These are phyloP conservation scores for Todus mexicanus DNA, from an alignment of 2,797 vertebrate species.

Conservation along the genomic window DNA sequence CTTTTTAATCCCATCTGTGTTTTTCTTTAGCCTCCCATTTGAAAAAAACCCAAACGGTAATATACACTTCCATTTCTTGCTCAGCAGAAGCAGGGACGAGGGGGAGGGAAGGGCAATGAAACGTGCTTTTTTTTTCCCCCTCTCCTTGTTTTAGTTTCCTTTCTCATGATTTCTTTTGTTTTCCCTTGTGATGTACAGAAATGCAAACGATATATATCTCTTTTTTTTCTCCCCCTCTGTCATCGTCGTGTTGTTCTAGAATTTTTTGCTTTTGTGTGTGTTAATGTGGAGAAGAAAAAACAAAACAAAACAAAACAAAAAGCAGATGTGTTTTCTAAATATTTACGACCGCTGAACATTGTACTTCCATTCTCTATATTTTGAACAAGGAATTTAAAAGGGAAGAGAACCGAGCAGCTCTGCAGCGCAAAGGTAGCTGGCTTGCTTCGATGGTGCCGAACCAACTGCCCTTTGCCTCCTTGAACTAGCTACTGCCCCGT, in stretches of 20 bases:
- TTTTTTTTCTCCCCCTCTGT: not conserved
- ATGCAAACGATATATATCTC: conserved; percentile 71
- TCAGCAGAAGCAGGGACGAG: conserved; percentile 71
- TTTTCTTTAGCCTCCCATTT: conserved; percentile 83
- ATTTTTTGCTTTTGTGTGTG: conserved; percentile 77
- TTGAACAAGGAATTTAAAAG: conserved; percentile 77
- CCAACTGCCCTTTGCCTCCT: not conserved
- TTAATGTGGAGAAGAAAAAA: conserved; percentile 69
- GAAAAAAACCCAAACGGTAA: conserved; percentile 77
- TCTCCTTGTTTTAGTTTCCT: conserved; percentile 66
- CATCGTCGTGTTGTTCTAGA: conserved; percentile 73
- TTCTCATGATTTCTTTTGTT: conserved; percentile 41
- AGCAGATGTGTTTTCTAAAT: conserved; percentile 63
- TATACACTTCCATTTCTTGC: conserved; percentile 78
- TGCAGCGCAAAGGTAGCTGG: not conserved
- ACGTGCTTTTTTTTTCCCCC: conserved; percentile 43
- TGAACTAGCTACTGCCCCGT: not conserved
- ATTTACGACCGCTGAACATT: conserved; percentile 45
- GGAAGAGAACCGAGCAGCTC: conserved; percentile 70
- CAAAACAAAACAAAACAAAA: not conserved
- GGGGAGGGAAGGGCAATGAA: conserved; percentile 65
- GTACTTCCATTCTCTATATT: conserved; percentile 50
- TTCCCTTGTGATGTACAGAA: conserved; percentile 74
- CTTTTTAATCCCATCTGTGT: conserved; percentile 80
- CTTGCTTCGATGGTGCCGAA: not conserved